Conservation (phyloP, 2,888 invertebrate genomes). For the Chouioia cunea region DNA sequence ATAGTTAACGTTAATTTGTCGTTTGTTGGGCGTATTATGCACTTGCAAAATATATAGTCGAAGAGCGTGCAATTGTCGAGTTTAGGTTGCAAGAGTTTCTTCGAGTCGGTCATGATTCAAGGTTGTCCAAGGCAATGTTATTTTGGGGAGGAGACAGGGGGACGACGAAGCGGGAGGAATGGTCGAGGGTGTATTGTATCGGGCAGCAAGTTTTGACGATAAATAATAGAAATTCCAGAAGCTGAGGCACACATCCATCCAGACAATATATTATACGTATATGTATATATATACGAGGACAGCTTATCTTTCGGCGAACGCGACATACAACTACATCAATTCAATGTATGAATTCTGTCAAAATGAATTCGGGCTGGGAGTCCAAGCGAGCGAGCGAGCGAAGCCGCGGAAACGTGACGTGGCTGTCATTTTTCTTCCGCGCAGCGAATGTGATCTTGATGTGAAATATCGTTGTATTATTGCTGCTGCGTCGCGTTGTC, state of each 20-base stretch:
- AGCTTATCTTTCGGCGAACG: conserved; percentile 60
- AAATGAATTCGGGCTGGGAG: conserved; percentile 65
- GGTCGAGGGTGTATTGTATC: too few species aligned
- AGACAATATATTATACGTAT: conserved; percentile 40
- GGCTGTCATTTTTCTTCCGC: conserved; percentile 64
- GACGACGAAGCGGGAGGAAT: too few species aligned
- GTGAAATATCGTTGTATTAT: conserved; percentile 67
- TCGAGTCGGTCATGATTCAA: too few species aligned
- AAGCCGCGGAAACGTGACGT: conserved; percentile 53
- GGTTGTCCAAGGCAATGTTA: too few species aligned
- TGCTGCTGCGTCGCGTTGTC: conserved; percentile 55
- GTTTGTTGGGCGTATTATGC: too few species aligned
- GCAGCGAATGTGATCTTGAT: conserved; percentile 64
- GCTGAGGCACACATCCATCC: not conserved
- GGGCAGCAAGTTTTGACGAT: conserved; percentile 25
- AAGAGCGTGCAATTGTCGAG: too few species aligned
- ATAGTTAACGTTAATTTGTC: too few species aligned
- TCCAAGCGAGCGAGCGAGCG: conserved; percentile 37
- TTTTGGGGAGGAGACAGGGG: too few species aligned
- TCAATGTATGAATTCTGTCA: conserved; percentile 68
- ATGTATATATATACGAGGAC: conserved; percentile 35
- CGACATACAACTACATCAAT: conserved; percentile 66
- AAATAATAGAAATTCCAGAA: conserved; percentile 34
- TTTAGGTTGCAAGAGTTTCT: too few species aligned
- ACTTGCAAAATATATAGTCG: too few species aligned